These are phyloP conservation scores for Coracias cyanogaster DNA, from an alignment of 2,797 vertebrate genomes.

Conservation along the genomic window DNA sequence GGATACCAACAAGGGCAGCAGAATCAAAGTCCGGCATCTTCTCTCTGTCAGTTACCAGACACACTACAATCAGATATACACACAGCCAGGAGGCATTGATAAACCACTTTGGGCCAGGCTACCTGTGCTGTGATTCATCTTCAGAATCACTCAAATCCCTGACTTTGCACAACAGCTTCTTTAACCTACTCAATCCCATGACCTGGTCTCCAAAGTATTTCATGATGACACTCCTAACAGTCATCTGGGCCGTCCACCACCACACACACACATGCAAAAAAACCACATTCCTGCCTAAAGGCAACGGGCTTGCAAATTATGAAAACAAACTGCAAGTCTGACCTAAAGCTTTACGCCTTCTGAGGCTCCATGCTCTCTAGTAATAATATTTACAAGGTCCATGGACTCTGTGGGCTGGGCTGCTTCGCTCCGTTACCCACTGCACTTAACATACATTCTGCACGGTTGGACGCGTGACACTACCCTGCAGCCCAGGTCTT, in stretches of 20 bases:
- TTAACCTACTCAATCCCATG: not conserved
- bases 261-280: not conserved
- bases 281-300: not conserved
- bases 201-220: not conserved
- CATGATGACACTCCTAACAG: not conserved
- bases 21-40: not conserved
- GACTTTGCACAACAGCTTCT: not conserved
- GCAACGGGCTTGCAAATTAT: not conserved
- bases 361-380: not conserved
- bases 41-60: not conserved
- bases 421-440: not conserved
- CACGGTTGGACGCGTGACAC: not conserved
- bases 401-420: not conserved
- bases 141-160: not conserved
- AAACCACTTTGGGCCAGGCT: not conserved
- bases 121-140: not conserved
- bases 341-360: not conserved
- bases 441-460: not conserved
- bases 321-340: not conserved
- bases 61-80: not conserved
- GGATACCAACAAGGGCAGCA: not conserved
- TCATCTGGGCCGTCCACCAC: not conserved
- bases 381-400: conserved; percentile 32
- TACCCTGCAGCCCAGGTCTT: not conserved
- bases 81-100: not conserved